Evolutionary conservation across 1,140 invertebrate species (phyloP).

Genomic region (Camponotus pennsylvanicus): DNA sequence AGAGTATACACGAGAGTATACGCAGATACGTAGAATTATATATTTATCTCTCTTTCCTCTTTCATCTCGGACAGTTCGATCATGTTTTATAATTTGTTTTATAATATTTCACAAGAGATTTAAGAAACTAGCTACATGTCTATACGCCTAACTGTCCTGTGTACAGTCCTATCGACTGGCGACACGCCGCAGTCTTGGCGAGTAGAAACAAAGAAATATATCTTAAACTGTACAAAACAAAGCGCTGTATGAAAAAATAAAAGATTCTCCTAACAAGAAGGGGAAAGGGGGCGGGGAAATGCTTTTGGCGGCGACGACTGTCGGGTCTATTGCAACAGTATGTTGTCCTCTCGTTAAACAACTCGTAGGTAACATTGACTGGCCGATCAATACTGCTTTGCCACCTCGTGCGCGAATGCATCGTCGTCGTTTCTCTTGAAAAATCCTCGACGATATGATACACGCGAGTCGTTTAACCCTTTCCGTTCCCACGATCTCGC

Average conservation of each 20-base stretch:
- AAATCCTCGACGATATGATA: background rate
- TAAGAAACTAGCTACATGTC: constrained; percentile 80
- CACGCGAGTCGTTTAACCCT: background rate
- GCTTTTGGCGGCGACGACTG: constrained; percentile 37
- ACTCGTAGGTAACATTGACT: constrained; percentile 78
- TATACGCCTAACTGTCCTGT: constrained; percentile 62
- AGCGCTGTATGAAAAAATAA: constrained; percentile 64
- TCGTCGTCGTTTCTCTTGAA: constrained; percentile 10
- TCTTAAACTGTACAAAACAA: constrained; percentile 75
- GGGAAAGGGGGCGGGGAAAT: background rate
- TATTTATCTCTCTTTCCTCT: constrained; percentile 23
- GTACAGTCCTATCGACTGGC: constrained; percentile 65
- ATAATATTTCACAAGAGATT: constrained; percentile 79
- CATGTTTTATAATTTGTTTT: constrained; percentile 78
- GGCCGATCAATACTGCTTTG: constrained; percentile 75
- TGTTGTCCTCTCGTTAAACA: constrained; percentile 68
- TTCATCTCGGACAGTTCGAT: constrained; percentile 47
- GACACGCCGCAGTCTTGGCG: constrained; percentile 21
- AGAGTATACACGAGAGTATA: background rate
- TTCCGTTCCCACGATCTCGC: background rate
- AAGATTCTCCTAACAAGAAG: constrained; percentile 63
- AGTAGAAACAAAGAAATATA: constrained; percentile 64
- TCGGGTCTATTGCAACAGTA: constrained; percentile 55
- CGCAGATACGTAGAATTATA: constrained; percentile 55
- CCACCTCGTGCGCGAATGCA: constrained; percentile 53